Percentiles rank a stretch among this genome's conserved stretches.
Conservation (phyloP, 2,113 vertebrate genomes). For the Alosa alosa region DNA sequence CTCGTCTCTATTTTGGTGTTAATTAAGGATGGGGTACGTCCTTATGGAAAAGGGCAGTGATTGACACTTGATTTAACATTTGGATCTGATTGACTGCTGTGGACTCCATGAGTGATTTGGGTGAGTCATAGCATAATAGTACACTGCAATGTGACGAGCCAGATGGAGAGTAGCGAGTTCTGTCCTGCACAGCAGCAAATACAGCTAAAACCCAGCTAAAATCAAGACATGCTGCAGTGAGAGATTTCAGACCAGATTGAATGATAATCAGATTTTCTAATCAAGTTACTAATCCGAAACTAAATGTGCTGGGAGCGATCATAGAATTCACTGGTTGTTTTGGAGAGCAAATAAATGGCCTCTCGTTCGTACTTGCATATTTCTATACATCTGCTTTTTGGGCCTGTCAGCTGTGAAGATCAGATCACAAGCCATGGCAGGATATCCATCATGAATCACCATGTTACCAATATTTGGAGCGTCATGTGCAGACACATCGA, state of each 20-base stretch:
- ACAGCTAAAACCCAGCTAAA: neutral
- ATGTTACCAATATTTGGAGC: neutral
- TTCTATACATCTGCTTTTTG: neutral
- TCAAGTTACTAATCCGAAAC: neutral
- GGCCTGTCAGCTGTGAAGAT: neutral
- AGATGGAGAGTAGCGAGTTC: neutral
- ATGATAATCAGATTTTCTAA: neutral
- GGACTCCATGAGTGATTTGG: neutral
- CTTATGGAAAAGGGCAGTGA: neutral
- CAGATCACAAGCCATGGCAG: neutral
- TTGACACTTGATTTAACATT: neutral
- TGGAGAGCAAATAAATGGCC: neutral
- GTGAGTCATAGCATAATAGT: neutral
- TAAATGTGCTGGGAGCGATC: neutral
- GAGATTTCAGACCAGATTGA: neutral
- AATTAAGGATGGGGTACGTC: neutral
- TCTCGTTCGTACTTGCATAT: neutral
- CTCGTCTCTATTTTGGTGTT: neutral
- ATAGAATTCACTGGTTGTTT: neutral
- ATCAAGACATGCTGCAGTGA: neutral
- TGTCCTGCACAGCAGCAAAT: neutral
- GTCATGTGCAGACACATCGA: neutral
- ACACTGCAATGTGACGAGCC: neutral
- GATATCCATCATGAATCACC: neutral
- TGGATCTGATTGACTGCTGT: neutral